These are phyloP conservation scores for Panagrolaimus sp. DNA, from an alignment of 1,140 invertebrate genomes.

Conservation along the genomic window DNA sequence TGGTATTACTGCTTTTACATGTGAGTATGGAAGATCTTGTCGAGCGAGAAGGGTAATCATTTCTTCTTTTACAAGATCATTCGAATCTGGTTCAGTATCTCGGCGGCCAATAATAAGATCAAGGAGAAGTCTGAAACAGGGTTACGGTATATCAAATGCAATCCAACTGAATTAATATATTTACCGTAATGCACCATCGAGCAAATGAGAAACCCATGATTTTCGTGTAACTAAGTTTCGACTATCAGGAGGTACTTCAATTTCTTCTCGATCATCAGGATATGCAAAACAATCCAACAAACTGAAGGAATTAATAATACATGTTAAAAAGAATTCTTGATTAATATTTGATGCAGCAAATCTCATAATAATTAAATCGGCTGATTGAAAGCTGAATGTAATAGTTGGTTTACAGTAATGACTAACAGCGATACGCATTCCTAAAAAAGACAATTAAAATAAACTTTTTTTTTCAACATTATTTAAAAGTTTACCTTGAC, in stretches of 20 bases:
- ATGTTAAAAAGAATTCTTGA: background rate
- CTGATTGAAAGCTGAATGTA: conserved; percentile 16
- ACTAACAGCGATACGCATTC: conserved; percentile 6
- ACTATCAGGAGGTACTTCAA: background rate
- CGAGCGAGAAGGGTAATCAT: conserved; percentile 6
- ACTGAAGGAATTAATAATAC: conserved; percentile 19
- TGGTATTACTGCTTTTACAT: background rate
- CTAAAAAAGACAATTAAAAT: no score
- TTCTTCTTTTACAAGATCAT: conserved; percentile 12
- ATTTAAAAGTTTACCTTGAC: no score
- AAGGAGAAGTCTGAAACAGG: background rate
- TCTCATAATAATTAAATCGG: conserved; percentile 15
- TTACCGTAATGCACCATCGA: conserved; percentile 23
- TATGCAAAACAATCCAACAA: conserved; percentile 22
- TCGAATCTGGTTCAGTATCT: conserved; percentile 21
- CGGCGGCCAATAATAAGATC: conserved; percentile 16
- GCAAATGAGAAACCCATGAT: conserved; percentile 20
- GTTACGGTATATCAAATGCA: background rate
- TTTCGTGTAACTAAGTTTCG: background rate
- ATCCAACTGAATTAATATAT: conserved; percentile 15
- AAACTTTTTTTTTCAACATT: no score
- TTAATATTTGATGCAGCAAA: conserved; percentile 21
- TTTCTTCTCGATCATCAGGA: conserved; percentile 8
- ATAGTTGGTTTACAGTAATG: conserved; percentile 20
- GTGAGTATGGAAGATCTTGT: background rate